These are phyloP conservation scores for Apolygus lucorum DNA, from an alignment of 1,140 invertebrate genomes.

Conservation along the genomic window DNA sequence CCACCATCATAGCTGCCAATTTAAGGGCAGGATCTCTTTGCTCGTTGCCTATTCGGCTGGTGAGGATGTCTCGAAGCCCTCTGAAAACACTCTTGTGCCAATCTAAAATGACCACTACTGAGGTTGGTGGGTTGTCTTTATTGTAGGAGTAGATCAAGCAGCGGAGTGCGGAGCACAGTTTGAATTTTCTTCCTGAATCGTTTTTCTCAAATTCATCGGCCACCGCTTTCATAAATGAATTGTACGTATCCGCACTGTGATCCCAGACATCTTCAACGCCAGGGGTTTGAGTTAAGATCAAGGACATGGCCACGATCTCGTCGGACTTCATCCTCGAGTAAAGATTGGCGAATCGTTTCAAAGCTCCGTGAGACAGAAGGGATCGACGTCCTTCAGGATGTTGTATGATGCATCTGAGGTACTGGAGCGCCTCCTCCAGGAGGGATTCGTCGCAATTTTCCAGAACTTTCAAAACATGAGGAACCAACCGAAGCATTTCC, in stretches of 20 bases:
- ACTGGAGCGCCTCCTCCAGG: constrained; percentile 79
- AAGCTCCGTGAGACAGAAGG: constrained; percentile 61
- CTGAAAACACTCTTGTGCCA: constrained; percentile 72
- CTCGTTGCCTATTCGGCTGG: constrained; percentile 74
- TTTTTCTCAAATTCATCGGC: constrained; percentile 77
- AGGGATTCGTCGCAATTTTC: constrained; percentile 71
- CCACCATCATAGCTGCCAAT: constrained; percentile 66
- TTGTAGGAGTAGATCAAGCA: neutral
- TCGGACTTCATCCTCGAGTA: constrained; percentile 77
- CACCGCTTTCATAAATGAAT: constrained; percentile 70
- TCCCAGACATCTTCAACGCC: constrained; percentile 64
- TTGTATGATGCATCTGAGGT: constrained; percentile 65
- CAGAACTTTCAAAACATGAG: constrained; percentile 65
- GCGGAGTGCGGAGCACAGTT: constrained; percentile 60
- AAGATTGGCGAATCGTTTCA: constrained; percentile 72
- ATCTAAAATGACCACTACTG: constrained; percentile 42
- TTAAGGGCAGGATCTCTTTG: constrained; percentile 81
- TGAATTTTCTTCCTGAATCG: constrained; percentile 77
- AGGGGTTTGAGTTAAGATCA: constrained; percentile 60
- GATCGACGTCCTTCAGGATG: constrained; percentile 63
- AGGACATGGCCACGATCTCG: constrained; percentile 69
- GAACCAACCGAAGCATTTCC: constrained; percentile 70
- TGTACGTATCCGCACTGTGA: constrained; percentile 60
- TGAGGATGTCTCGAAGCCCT: constrained; percentile 68
- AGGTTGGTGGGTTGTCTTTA: constrained; percentile 52